These are phyloP conservation scores for Progne subis DNA, from an alignment of 2,113 vertebrate genomes.

Conservation along the genomic window DNA sequence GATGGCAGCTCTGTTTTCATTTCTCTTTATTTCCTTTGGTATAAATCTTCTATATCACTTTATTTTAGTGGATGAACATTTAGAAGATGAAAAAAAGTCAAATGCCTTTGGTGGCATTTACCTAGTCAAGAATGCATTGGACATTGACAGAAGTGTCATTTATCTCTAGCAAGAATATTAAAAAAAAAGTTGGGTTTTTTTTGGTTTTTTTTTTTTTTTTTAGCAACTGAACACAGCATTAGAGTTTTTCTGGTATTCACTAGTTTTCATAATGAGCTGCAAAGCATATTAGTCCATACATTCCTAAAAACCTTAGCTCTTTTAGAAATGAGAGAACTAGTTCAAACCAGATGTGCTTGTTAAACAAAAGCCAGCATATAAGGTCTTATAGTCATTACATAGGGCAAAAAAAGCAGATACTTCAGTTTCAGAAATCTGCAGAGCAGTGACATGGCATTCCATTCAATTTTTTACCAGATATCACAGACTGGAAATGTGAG, in stretches of 20 bases:
- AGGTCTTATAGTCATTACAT: background rate
- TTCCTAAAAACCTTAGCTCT: background rate
- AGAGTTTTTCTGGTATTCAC: background rate
- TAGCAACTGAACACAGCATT: background rate
- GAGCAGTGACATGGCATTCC: slow-evolving; percentile 66
- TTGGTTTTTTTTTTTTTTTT: too few relatives aligned
- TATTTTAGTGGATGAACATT: background rate
- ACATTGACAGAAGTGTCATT: background rate
- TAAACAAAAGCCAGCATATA: background rate
- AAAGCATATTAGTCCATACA: background rate
- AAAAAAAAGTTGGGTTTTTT: background rate
- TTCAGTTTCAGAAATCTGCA: slow-evolving; percentile 43
- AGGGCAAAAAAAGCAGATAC: background rate
- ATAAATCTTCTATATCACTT: background rate
- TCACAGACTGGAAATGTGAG: slow-evolving; percentile 69
- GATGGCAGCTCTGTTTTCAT: background rate
- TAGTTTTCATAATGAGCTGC: background rate
- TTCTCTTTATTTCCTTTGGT: background rate
- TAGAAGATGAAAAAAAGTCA: background rate
- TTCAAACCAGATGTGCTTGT: background rate
- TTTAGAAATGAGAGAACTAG: background rate
- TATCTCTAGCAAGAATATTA: background rate
- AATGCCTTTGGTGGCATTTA: background rate
- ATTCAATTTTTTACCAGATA: slow-evolving; percentile 71
- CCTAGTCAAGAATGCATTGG: background rate